Evolutionary conservation across 2,888 invertebrate genomes (phyloP).

Genomic region (Ophion obscuratus): DNA sequence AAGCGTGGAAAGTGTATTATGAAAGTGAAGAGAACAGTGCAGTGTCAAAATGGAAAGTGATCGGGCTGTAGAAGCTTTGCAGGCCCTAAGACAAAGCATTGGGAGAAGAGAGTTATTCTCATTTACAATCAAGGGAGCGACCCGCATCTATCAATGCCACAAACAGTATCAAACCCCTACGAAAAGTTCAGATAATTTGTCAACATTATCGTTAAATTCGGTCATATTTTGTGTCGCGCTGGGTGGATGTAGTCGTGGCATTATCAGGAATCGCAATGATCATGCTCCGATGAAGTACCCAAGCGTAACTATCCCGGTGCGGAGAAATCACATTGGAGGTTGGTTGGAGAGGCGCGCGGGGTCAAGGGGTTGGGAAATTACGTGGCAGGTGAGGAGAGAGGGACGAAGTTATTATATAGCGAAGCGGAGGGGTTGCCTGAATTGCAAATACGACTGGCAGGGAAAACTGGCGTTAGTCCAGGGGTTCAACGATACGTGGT

Average conservation of each 20-base stretch:
- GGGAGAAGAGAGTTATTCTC: too few relatives aligned
- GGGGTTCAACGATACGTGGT: constrained; percentile 70
- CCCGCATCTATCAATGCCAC: too few relatives aligned
- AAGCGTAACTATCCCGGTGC: constrained; percentile 17
- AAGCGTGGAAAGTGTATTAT: too few relatives aligned
- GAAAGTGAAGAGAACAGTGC: too few relatives aligned
- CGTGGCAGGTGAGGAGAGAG: constrained; percentile 30
- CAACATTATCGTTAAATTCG: constrained; percentile 25
- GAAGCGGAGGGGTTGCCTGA: constrained; percentile 45
- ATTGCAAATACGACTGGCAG: constrained; percentile 55
- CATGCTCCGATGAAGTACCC: constrained; percentile 23
- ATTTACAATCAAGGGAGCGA: too few relatives aligned
- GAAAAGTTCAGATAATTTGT: constrained; percentile 29
- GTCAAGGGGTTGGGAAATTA: constrained; percentile 46
- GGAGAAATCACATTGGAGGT: constrained; percentile 37
- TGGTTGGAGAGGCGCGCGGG: not conserved
- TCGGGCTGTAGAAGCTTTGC: too few relatives aligned
- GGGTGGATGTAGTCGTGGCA: constrained; percentile 13
- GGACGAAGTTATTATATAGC: constrained; percentile 32
- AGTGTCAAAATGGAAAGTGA: too few relatives aligned
- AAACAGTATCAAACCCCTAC: not conserved
- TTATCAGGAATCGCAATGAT: constrained; percentile 47
- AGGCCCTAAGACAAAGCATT: too few relatives aligned
- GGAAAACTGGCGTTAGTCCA: constrained; percentile 60
- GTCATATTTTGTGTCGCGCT: constrained; percentile 24